A percentile compares a stretch with the other conserved stretches of the same genome.
Conservation (phyloP, 2,888 invertebrate species). For the Archips xylosteana region DNA sequence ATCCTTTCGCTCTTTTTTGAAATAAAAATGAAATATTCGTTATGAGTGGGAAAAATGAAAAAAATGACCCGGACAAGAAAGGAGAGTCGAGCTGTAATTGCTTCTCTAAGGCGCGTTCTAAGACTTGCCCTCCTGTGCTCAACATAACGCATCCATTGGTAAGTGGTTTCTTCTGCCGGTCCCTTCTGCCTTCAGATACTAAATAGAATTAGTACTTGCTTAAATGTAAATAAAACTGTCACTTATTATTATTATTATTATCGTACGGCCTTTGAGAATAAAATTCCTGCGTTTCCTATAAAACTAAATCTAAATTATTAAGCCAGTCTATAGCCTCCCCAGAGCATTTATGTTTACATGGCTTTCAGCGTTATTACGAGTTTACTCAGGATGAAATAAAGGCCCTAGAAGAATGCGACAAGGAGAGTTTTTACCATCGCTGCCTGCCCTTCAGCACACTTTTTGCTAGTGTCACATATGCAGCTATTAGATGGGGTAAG, state of each 20-base stretch:
- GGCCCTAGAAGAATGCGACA: constrained; percentile 90
- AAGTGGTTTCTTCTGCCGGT: constrained; percentile 31
- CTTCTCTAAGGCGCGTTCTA: constrained; percentile 53
- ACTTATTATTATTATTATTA: no score
- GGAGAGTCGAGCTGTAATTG: constrained; percentile 59
- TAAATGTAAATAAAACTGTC: background rate
- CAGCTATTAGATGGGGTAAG: constrained; percentile 88
- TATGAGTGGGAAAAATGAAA: constrained; percentile 63
- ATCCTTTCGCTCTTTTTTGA: constrained; percentile 47
- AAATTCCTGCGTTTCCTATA: no score
- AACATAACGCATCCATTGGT: constrained; percentile 79
- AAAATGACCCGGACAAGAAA: constrained; percentile 47
- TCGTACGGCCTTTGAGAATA: no score
- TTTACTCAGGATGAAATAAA: constrained; percentile 90
- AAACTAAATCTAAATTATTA: no score
- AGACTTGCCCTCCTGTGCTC: constrained; percentile 58
- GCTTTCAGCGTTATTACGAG: constrained; percentile 84
- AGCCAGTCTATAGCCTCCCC: no score
- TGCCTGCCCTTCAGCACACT: constrained; percentile 89
- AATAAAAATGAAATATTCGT: constrained; percentile 48
- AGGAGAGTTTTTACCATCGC: constrained; percentile 91
- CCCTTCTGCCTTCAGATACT: background rate
- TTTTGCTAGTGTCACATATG: constrained; percentile 87
- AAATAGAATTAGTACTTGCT: background rate
- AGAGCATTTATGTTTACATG: background rate